These are phyloP conservation scores for Achlya flavicornis DNA, from an alignment of 2,888 invertebrate genomes.

Conservation along the genomic window DNA sequence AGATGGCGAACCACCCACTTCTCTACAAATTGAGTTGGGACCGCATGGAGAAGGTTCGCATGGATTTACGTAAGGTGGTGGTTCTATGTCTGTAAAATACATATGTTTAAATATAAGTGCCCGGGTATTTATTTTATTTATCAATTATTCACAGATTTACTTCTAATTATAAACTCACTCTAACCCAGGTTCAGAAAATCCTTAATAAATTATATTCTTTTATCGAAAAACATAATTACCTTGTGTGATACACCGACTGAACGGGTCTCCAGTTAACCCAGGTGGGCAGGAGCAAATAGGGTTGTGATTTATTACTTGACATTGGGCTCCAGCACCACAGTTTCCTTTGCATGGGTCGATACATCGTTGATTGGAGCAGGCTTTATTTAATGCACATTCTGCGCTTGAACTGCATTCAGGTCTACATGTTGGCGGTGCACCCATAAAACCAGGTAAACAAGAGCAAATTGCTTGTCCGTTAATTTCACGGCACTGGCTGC, in stretches of 20 bases:
- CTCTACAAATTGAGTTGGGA: slow-evolving; percentile 86
- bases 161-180: too few relatives aligned
- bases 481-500: slow-evolving; percentile 87
- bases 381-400: slow-evolving; percentile 86
- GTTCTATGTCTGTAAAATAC: slow-evolving; percentile 55
- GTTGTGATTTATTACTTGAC: slow-evolving; percentile 89
- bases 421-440: slow-evolving; percentile 88
- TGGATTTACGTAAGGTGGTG: slow-evolving; percentile 72
- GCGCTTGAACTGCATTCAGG: slow-evolving; percentile 88
- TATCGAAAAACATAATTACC: slow-evolving; percentile 65
- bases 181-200: too few relatives aligned
- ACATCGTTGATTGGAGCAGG: slow-evolving; percentile 89
- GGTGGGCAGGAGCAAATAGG: slow-evolving; percentile 87
- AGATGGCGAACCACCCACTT: slow-evolving; percentile 85
- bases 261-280: slow-evolving; percentile 89
- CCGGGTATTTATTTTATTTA: too few relatives aligned
- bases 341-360: slow-evolving; percentile 89
- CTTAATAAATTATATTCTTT: too few relatives aligned
- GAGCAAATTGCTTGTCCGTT: slow-evolving; percentile 88
- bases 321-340: slow-evolving; percentile 88
- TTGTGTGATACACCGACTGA: slow-evolving; percentile 85
- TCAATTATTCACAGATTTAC: too few relatives aligned
- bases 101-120: slow-evolving; percentile 4
- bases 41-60: slow-evolving; percentile 92
- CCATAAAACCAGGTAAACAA: slow-evolving; percentile 86